Conservation (phyloP, 1,140 invertebrate genomes). For the Xylocopa sonorina region DNA sequence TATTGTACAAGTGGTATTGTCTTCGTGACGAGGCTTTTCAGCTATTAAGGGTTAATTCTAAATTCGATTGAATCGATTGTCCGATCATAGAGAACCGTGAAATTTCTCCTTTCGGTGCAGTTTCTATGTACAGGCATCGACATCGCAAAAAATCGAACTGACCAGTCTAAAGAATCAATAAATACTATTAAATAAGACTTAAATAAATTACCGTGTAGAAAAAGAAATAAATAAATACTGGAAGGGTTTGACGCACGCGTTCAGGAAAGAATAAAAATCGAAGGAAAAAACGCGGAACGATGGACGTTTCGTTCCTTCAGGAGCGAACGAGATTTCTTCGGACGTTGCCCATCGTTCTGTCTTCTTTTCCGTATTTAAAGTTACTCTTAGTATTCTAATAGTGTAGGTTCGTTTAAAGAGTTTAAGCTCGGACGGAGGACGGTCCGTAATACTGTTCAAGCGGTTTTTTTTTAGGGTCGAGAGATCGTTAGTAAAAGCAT, state of each 20-base stretch:
- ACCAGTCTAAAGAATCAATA: constrained; percentile 4
- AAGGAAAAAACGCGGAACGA: not conserved
- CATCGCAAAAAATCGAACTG: too few relatives aligned
- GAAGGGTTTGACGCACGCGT: not conserved
- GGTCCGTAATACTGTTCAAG: constrained; percentile 68
- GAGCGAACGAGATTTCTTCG: too few relatives aligned
- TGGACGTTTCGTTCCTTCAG: not conserved
- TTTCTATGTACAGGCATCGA: too few relatives aligned
- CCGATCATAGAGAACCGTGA: too few relatives aligned
- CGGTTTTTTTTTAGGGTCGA: constrained; percentile 47
- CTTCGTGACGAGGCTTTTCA: too few relatives aligned
- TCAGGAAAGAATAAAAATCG: constrained; percentile 24
- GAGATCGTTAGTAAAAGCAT: constrained; percentile 50
- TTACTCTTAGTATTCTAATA: constrained; percentile 50
- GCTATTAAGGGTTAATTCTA: too few relatives aligned
- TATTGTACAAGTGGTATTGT: too few relatives aligned
- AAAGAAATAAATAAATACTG: not conserved
- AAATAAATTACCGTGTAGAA: constrained; percentile 31
- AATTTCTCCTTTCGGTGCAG: too few relatives aligned
- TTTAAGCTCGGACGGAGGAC: constrained; percentile 67
- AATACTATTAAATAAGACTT: constrained; percentile 25
- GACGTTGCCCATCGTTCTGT: not conserved
- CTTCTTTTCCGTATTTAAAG: not conserved
- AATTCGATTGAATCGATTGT: too few relatives aligned
- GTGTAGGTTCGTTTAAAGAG: constrained; percentile 53